phyloP scores from a whole-genome alignment of 1,140 invertebrate genomes.

The Manduca sexta region DNA sequence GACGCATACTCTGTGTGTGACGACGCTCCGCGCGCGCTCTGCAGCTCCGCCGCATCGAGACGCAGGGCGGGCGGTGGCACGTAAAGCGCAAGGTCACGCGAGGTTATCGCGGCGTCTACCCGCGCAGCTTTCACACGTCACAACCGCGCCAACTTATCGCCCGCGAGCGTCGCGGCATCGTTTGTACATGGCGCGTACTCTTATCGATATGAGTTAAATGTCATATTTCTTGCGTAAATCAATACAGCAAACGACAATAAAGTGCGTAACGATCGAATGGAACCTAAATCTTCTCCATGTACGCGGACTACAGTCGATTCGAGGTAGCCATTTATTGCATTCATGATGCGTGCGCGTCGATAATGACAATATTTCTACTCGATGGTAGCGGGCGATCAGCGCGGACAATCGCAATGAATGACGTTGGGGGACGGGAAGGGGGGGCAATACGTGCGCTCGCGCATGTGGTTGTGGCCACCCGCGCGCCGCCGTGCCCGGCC shows the following conservation, averaged over 20 bases:
- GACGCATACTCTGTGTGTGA: background rate
- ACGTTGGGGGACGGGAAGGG: constrained; percentile 42
- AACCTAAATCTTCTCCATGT: constrained; percentile 7
- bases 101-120: constrained; percentile 25
- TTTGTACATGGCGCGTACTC: constrained; percentile 9
- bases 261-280: constrained; percentile 14
- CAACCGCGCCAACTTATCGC: constrained; percentile 15
- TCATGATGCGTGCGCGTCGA: constrained; percentile 49
- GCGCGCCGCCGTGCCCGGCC: constrained; percentile 46
- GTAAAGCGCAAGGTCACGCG: constrained; percentile 27
- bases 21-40: too few relatives aligned
- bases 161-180: constrained; percentile 7
- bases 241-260: constrained; percentile 15
- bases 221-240: constrained; percentile 11
- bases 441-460: constrained; percentile 42
- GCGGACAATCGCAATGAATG: constrained; percentile 66
- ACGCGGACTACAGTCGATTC: too few relatives aligned
- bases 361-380: constrained; percentile 67
- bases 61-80: constrained; percentile 11
- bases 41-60: too few relatives aligned
- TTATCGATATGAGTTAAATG: constrained; percentile 7
- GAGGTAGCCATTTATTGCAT: constrained; percentile 40
- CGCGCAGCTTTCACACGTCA: constrained; percentile 27
- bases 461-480: constrained; percentile 68
- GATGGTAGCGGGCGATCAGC: constrained; percentile 56